phyloP scores from a whole-genome alignment of 2,113 vertebrate species.

The Tyto alba region DNA sequence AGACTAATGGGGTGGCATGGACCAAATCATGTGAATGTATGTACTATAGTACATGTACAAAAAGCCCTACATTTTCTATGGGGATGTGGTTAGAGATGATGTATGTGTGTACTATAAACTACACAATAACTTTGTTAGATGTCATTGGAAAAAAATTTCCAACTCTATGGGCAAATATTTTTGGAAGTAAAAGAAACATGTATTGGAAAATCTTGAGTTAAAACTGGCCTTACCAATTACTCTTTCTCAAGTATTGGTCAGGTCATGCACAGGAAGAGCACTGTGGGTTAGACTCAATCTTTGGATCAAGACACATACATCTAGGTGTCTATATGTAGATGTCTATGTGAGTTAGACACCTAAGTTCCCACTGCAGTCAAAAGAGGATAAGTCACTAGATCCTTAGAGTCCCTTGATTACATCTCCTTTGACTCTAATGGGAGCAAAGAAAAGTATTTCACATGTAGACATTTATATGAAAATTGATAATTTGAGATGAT shows the following conservation, averaged over 20 bases:
- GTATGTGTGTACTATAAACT: neutral
- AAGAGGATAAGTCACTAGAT: neutral
- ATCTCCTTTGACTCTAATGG: neutral
- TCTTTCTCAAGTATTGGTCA: neutral
- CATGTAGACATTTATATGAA: neutral
- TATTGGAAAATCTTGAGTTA: neutral
- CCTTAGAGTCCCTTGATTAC: neutral
- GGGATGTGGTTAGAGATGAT: neutral
- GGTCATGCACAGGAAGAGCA: neutral
- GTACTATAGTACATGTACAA: neutral
- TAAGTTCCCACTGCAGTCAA: neutral
- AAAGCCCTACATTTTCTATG: fast-evolving
- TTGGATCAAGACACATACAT: neutral
- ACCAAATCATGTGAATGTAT: neutral
- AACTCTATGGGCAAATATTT: neutral
- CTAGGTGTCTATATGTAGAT: neutral
- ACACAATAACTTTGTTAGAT: neutral
- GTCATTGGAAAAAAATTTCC: neutral
- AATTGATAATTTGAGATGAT: neutral
- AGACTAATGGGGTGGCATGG: neutral
- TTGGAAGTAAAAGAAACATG: fast-evolving
- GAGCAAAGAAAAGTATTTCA: neutral
- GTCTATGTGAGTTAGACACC: neutral
- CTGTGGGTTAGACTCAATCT: fast-evolving
- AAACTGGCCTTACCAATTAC: neutral